Base-by-base conservation (phyloP, 2,797 vertebrate species). In the Hydrolagus colliei region DNA sequence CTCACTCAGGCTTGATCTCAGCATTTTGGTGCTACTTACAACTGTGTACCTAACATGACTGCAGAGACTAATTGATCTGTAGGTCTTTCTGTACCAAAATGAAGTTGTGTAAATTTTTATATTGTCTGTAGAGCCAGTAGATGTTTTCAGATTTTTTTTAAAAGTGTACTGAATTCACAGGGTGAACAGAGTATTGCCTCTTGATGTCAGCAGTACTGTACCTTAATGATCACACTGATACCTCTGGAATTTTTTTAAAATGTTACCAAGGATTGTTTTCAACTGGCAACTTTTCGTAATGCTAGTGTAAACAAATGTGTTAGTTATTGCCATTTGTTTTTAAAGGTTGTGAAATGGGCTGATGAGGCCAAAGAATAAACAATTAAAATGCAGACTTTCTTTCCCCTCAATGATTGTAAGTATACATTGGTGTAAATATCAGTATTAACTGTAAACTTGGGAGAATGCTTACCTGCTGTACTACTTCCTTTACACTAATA, bases 301-400 rank as follows among this genome's bases (percentile, higher is more conserved):
- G 89, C 89, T 89, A 89, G 89, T 92, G 87, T 91, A 89, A 89
- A 88, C 65, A 84, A 80, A 84, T 18, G 12, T 71, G 65, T 84
- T 77, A 87, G 89, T 20, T 79, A 89, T 89, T 88, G 87, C 73
- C 88, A 86, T 87, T 87, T 87, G 89, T 89, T 88, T 86, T 82
- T 90, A 89, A 90, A 88, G 92, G 91, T 92, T 92, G 92, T 91
- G 91, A 92, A 91, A 92, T 93, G 92, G 93, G 91, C 90, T 91
- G 90, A 92, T 92, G 93, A 93, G 95, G 96, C 96, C 97, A 97
- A 98, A 98, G 96, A 98, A 95, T 96, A 94, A 94, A 93, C 89
- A 88, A 86, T 88, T 85, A 89, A 88, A 87, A 84, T 68, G 16
- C 65, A 68, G 16, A 22, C 1, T 1, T 16, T 6, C 63, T 74